These are phyloP conservation scores for Chiridota heheva DNA, from an alignment of 35 echinoderm and acorn worm species.

Conservation along the genomic window DNA sequence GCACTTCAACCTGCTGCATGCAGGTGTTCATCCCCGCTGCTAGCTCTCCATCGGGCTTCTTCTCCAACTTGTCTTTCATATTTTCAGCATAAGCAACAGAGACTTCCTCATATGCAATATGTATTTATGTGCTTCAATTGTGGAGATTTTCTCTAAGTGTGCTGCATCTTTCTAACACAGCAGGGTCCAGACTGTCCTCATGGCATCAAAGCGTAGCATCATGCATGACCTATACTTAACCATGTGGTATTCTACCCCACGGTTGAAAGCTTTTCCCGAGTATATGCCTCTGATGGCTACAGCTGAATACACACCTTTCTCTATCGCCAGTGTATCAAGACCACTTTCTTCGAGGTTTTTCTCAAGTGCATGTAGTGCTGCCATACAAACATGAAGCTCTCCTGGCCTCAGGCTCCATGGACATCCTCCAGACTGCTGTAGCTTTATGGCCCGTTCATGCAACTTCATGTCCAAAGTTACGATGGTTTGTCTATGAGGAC, in stretches of 20 bases:
- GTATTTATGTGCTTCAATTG: background rate
- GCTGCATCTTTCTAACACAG: background rate
- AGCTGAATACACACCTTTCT: constrained; percentile 14
- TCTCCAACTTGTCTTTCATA: constrained; percentile 13
- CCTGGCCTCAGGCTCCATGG: constrained; percentile 31
- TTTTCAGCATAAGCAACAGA: background rate
- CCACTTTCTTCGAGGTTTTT: constrained; percentile 7
- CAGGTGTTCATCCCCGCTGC: constrained; percentile 1
- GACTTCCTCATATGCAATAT: background rate
- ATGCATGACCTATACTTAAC: constrained; percentile 16
- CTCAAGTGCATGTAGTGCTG: constrained; percentile 14
- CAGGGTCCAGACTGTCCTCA: background rate
- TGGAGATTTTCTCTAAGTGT: background rate
- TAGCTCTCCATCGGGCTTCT: constrained; percentile 1
- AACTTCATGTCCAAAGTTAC: constrained; percentile 34
- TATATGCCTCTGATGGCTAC: constrained; percentile 15
- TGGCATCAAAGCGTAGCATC: no score
- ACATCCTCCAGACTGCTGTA: constrained; percentile 28
- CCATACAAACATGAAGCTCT: constrained; percentile 37
- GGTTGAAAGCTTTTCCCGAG: constrained; percentile 37
- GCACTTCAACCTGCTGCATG: constrained; percentile 33
- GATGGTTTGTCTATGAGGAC: constrained; percentile 8
- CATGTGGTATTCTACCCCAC: constrained; percentile 12
- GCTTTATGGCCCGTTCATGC: constrained; percentile 16
- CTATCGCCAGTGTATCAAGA: background rate